These are phyloP conservation scores for Oreochromis aureus DNA, from an alignment of 2,113 vertebrate species.

Conservation along the genomic window DNA sequence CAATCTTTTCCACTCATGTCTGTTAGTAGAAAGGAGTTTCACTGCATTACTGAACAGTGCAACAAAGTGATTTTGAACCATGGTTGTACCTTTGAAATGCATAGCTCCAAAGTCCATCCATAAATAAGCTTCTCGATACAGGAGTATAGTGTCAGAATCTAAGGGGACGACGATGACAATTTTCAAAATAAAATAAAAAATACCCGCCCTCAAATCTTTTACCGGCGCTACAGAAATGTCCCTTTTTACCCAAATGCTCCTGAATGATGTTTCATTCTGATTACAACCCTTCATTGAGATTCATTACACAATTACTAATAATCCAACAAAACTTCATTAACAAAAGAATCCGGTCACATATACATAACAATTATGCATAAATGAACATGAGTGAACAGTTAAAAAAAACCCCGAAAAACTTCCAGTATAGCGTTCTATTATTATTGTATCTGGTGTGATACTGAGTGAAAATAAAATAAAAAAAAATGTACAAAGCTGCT, in stretches of 20 bases:
- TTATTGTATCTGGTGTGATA: constrained; percentile 19
- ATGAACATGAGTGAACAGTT: background rate
- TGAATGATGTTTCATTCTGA: constrained; percentile 10
- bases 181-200: constrained; percentile 4
- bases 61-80: constrained; percentile 27
- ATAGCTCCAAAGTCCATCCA: constrained; percentile 31
- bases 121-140: background rate
- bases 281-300: background rate
- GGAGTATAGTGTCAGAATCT: background rate
- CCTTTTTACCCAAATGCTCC: constrained; percentile 42
- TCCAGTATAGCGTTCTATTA: constrained; percentile 17
- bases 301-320: constrained; percentile 11
- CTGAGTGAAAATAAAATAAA: constrained; percentile 32
- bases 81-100: constrained; percentile 39
- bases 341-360: background rate
- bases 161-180: background rate
- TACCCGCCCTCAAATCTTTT: background rate
- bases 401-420: background rate
- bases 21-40: constrained; percentile 57
- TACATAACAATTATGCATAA: constrained; percentile 7
- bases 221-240: constrained; percentile 5
- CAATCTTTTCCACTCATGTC: constrained; percentile 46
- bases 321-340: constrained; percentile 4
- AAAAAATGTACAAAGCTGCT: constrained; percentile 23
- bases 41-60: constrained; percentile 42